phyloP scores from a whole-genome alignment of 2,113 vertebrate genomes.

The Ondatra zibethicus region DNA sequence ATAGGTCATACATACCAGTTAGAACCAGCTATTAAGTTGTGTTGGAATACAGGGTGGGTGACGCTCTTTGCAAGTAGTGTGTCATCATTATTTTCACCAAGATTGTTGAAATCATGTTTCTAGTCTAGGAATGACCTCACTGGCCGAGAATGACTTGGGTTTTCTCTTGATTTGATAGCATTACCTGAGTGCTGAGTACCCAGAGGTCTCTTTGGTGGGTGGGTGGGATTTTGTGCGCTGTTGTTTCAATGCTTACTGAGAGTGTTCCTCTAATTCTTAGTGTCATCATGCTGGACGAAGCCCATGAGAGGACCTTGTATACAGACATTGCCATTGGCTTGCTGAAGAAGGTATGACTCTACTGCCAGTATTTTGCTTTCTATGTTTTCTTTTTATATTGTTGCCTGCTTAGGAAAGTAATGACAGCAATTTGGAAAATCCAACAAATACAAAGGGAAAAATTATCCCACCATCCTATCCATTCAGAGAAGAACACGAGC shows the following conservation, averaged over 20 bases:
- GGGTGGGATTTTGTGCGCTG: not conserved
- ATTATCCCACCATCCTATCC: not conserved
- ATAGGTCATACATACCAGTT: not conserved
- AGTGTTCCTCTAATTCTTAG: slow-evolving; percentile 82
- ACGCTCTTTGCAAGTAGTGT: slow-evolving; percentile 14
- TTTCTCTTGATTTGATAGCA: not conserved
- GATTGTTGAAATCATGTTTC: not conserved
- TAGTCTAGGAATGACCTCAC: not conserved
- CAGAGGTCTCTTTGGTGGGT: not conserved
- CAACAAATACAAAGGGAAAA: not conserved
- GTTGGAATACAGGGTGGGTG: not conserved
- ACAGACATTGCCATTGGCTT: slow-evolving; percentile 98
- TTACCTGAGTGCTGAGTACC: not conserved
- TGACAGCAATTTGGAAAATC: slow-evolving; percentile 34
- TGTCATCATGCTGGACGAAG: slow-evolving; percentile 97
- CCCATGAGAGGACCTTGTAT: slow-evolving; percentile 97
- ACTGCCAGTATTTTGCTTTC: not conserved
- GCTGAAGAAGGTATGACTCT: slow-evolving; percentile 94
- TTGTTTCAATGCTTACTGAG: slow-evolving; percentile 41
- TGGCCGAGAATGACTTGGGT: not conserved
- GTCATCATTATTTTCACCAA: not conserved
- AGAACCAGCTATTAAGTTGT: slow-evolving; percentile 37
- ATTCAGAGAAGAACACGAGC: not conserved
- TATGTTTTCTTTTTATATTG: slow-evolving; percentile 11
- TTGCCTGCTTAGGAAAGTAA: slow-evolving; percentile 2